Percentiles rank a stretch among this genome's conserved stretches.
These are phyloP conservation scores for Axea sp. DNA, from an alignment of 2,888 invertebrate species.

Conservation along the genomic window DNA sequence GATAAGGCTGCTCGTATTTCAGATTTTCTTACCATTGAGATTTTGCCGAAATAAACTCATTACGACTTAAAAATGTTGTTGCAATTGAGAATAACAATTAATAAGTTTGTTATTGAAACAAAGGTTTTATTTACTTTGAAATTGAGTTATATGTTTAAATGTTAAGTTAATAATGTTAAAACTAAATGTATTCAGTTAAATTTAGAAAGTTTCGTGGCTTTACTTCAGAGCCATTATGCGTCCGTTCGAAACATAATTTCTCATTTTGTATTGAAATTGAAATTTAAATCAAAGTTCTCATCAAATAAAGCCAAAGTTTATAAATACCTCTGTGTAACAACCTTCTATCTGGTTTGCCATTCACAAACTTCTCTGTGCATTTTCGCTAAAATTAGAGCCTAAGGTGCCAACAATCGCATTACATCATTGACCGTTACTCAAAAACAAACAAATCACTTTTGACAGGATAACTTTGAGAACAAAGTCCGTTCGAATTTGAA, in stretches of 20 bases:
- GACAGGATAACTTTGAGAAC: conserved; percentile 34
- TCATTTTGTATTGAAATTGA: no score
- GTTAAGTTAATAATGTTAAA: no score
- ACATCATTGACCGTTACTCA: conserved; percentile 38
- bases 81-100: no score
- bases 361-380: conserved; percentile 16
- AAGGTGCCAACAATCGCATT: conserved; percentile 46
- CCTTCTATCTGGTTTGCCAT: conserved; percentile 20
- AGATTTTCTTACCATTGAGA: neutral
- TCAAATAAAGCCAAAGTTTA: conserved; percentile 16
- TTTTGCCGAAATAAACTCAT: neutral
- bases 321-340: conserved; percentile 33
- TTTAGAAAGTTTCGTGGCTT: no score
- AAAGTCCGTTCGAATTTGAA: conserved; percentile 23
- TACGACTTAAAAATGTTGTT: no score
- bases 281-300: neutral
- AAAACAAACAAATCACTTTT: conserved; percentile 53
- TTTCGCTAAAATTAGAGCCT: conserved; percentile 40
- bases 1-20: conserved; percentile 2
- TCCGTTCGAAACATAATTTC: no score
- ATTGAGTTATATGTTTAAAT: no score
- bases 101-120: neutral
- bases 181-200: no score
- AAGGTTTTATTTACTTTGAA: no score
- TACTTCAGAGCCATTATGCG: no score